phyloP scores from a whole-genome alignment of 2,888 invertebrate species.

The Pinctada fucata region DNA sequence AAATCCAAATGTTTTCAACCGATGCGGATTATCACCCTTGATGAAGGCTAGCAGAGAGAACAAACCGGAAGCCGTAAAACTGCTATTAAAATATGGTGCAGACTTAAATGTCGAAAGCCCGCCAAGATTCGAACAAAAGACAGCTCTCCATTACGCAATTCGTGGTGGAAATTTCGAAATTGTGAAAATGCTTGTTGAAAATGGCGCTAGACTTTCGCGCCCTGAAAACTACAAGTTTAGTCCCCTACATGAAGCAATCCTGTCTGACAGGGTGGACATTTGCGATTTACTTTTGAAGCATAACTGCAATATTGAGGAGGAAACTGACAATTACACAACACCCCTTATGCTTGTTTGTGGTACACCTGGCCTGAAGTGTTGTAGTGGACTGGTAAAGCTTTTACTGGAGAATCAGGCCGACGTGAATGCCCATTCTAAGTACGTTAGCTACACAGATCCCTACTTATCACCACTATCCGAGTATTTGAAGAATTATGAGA shows the following conservation, averaged over 20 bases:
- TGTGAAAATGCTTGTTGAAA: constrained; percentile 87
- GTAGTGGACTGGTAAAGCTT: constrained; percentile 63
- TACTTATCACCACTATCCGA: constrained; percentile 88
- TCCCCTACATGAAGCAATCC: constrained; percentile 89
- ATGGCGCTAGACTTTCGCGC: constrained; percentile 86
- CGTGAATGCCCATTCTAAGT: constrained; percentile 78
- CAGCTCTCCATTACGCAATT: constrained; percentile 92
- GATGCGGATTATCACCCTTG: constrained; percentile 91
- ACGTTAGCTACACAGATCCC: constrained; percentile 80
- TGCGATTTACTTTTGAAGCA: constrained; percentile 75
- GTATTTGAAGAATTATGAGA: constrained; percentile 82
- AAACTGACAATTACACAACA: constrained; percentile 75
- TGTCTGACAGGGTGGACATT: constrained; percentile 77
- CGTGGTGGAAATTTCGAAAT: constrained; percentile 85
- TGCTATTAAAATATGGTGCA: constrained; percentile 88
- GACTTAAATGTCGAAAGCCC: constrained; percentile 91
- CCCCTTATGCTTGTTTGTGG: constrained; percentile 77
- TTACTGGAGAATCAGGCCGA: constrained; percentile 70
- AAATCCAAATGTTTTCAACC: constrained; percentile 89
- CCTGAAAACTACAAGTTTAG: constrained; percentile 83
- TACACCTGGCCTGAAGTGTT: constrained; percentile 62
- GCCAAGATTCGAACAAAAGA: constrained; percentile 90
- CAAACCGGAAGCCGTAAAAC: constrained; percentile 61
- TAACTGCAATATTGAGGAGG: constrained; percentile 78
- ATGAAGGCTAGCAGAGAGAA: constrained; percentile 89